Base-by-base conservation (phyloP, 2,113 vertebrate genomes). In the Arvicanthis niloticus region DNA sequence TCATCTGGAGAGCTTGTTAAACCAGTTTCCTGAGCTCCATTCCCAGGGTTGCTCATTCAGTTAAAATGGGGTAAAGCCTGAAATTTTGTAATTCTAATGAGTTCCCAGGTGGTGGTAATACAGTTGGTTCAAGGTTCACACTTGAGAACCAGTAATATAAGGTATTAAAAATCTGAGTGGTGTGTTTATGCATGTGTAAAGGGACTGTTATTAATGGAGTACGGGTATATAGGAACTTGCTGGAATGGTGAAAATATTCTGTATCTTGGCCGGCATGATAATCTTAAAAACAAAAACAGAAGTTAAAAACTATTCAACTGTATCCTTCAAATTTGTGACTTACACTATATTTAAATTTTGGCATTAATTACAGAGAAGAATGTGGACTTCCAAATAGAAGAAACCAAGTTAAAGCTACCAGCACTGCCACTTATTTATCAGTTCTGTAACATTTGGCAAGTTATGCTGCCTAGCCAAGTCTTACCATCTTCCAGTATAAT, bases 81-180 rank as follows among this genome's bases (percentile, higher is more conserved):
- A 95, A 22, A 92, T 48, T 93, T 62, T 97, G 58, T 51, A 81
- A 93, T 94, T 81, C 51, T 92, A 88, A 85, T 70, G 80, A 70
- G n/a, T 88, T 73, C 34, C 51, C 51, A 80, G 48, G 26, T 78
- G 12, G 62, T 68, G 16, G 8, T 90, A 72, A 88, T 88, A 17
- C 40, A 92, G 7, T 78, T 80, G 5, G 24, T 91, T 45, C 62
- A 80, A 26, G 56, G 8, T 58, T 2, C 56, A 60, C 53, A 92
- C 22, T 94, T 65, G 31, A 87, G 19, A 93, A 85, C 24, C 37
- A 90, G 13, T 96, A 5, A 96, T 56, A 48, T 16, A 68, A 84
- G 29, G 4, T 78, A n/a, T 68, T 13, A 75, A 42, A 96, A 48
- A n/a, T 51, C 31, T 67, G 3, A 96, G 82, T 16, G 89, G 48